These are phyloP conservation scores for Parnassius apollo DNA, from an alignment of 2,888 invertebrate species.

Conservation along the genomic window DNA sequence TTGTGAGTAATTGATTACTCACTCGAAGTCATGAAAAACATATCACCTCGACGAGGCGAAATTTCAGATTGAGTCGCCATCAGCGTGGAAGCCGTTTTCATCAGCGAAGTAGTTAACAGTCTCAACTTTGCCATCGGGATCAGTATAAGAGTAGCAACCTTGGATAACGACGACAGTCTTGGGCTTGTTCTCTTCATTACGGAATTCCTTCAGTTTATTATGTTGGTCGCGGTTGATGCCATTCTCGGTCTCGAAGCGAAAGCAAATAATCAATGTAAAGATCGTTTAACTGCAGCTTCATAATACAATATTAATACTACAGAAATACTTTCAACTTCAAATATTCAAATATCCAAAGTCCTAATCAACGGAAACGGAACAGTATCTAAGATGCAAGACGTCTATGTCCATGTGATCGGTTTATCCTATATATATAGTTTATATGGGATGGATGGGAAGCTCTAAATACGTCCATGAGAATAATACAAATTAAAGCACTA, in stretches of 20 bases:
- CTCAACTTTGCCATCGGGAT: slow-evolving; percentile 77
- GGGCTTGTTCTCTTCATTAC: slow-evolving; percentile 81
- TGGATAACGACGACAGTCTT: slow-evolving; percentile 78
- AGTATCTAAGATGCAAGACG: too few species aligned
- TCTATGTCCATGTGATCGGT: too few species aligned
- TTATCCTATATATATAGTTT: too few species aligned
- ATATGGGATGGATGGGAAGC: too few species aligned
- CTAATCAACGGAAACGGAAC: too few species aligned
- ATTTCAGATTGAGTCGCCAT: slow-evolving; percentile 82
- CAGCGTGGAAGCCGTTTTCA: slow-evolving; percentile 82
- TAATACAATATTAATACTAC: too few species aligned
- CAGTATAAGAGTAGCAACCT: slow-evolving; percentile 81
- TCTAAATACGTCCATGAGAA: too few species aligned
- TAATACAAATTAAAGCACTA: too few species aligned
- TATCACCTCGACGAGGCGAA: slow-evolving; percentile 49
- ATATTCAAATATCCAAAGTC: too few species aligned
- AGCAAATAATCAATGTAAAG: slow-evolving; percentile 10
- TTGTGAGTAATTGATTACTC: slow-evolving; percentile 32
- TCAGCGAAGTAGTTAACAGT: slow-evolving; percentile 80
- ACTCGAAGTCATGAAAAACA: slow-evolving; percentile 27
- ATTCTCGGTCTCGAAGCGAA: slow-evolving; percentile 78
- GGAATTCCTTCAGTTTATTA: slow-evolving; percentile 61
- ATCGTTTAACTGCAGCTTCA: too few species aligned
- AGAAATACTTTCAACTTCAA: too few species aligned
- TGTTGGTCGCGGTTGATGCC: slow-evolving; percentile 75